Conservation (phyloP, 2,888 invertebrate species). For the Scaeva pyrastri region DNA sequence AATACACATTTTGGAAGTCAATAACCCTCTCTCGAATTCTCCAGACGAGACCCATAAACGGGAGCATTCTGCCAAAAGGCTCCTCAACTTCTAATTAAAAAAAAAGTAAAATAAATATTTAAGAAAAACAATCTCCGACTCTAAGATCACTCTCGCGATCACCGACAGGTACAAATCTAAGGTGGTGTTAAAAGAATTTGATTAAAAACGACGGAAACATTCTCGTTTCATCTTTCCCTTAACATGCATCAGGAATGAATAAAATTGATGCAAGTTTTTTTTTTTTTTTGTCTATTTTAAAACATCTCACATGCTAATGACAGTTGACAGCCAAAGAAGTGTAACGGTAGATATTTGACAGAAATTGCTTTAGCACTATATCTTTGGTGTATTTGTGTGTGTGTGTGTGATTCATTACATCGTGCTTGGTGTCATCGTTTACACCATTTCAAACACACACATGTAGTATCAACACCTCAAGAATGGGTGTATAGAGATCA, state of each 20-base stretch:
- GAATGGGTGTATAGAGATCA: constrained; percentile 65
- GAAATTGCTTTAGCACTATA: constrained; percentile 65
- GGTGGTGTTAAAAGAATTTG: neutral
- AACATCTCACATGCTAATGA: constrained; percentile 51
- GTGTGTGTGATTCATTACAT: constrained; percentile 19
- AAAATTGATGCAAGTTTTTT: constrained; percentile 7
- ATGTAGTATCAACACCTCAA: constrained; percentile 54
- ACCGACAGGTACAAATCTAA: neutral
- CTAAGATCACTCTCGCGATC: too few relatives aligned
- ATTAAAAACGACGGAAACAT: constrained; percentile 19
- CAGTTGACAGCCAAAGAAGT: constrained; percentile 69
- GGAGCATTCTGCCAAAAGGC: too few relatives aligned
- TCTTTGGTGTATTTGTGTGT: neutral
- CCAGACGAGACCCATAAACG: too few relatives aligned
- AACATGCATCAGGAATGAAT: constrained; percentile 31
- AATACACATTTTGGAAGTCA: too few relatives aligned
- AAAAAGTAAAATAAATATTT: too few relatives aligned
- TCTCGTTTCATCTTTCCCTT: constrained; percentile 25
- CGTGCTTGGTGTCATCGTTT: constrained; percentile 51
- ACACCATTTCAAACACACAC: constrained; percentile 69
- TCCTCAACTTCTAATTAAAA: too few relatives aligned
- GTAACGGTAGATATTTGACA: constrained; percentile 47
- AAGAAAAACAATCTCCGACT: too few relatives aligned
- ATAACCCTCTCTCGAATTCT: too few relatives aligned
- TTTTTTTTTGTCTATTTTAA: constrained; percentile 66